Conservation (phyloP, 2,888 invertebrate genomes). For the Cataglyphis albicans region DNA sequence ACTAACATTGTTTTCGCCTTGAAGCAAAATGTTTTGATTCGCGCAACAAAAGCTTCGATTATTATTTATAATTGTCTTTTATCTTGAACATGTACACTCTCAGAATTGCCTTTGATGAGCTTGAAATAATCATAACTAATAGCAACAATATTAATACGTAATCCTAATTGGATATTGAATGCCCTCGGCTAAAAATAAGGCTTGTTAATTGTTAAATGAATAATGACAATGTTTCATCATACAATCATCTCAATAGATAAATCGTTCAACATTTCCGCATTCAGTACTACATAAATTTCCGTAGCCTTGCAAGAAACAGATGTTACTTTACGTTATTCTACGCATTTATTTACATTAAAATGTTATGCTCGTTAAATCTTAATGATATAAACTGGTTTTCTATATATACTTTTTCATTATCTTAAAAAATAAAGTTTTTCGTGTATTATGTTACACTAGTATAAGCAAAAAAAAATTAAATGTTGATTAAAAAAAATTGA, state of each 20-base stretch:
- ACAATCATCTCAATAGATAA: conserved; percentile 6
- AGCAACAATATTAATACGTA: conserved; percentile 16
- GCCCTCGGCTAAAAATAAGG: background rate
- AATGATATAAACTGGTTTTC: background rate
- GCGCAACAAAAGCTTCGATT: background rate
- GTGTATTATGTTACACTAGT: background rate
- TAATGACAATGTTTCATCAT: background rate
- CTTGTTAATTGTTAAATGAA: conserved; percentile 2
- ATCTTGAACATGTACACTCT: background rate
- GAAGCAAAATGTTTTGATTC: background rate
- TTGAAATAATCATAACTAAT: conserved; percentile 7
- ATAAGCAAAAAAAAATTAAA: background rate
- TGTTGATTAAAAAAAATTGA: background rate
- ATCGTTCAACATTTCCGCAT: conserved; percentile 28
- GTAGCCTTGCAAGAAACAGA: background rate
- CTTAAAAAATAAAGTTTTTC: background rate
- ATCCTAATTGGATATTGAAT: conserved; percentile 27
- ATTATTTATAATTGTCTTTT: conserved; percentile 19
- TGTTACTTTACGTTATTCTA: background rate
- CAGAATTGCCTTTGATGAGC: background rate
- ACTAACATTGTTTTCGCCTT: background rate
- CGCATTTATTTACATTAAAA: background rate
- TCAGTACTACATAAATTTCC: background rate
- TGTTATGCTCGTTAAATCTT: background rate
- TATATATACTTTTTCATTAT: background rate